phyloP scores from a whole-genome alignment of 2,113 vertebrate species.

The Cromileptes altivelis region DNA sequence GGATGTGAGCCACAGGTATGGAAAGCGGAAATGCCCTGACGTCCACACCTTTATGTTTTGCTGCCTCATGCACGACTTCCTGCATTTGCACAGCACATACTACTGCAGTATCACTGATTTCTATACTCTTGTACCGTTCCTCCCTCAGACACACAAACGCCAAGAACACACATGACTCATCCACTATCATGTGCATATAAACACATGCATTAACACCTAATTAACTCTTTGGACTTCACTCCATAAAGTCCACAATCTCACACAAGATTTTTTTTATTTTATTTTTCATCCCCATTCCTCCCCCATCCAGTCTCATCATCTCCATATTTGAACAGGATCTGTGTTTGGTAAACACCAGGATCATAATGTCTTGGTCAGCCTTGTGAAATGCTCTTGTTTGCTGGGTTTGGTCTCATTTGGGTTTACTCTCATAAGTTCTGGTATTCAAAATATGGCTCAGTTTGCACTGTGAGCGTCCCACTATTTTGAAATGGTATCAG shows the following conservation, averaged over 20 bases:
- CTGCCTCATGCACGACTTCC: not conserved
- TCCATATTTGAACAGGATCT: constrained; percentile 18
- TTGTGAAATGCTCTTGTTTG: constrained; percentile 25
- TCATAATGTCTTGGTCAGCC: constrained; percentile 6
- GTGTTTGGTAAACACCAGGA: constrained; percentile 36
- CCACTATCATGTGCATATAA: not conserved
- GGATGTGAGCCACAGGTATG: not conserved
- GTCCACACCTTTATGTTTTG: not conserved
- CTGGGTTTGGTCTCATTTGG: not conserved
- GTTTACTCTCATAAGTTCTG: constrained; percentile 31
- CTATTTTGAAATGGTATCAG: constrained; percentile 65
- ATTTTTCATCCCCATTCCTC: not conserved
- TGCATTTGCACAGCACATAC: not conserved
- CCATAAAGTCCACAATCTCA: not conserved
- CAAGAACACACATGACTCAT: not conserved
- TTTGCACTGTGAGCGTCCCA: constrained; percentile 10
- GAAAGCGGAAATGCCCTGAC: not conserved
- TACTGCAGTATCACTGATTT: not conserved
- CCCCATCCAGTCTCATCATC: not conserved
- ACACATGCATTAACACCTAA: not conserved
- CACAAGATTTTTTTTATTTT: not conserved
- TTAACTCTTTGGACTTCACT: constrained; percentile 3
- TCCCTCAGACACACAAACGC: not conserved
- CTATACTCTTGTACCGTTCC: not conserved
- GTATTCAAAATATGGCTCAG: constrained; percentile 53